phyloP scores from a whole-genome alignment of 2,113 vertebrate genomes.

The Nymphicus hollandicus region DNA sequence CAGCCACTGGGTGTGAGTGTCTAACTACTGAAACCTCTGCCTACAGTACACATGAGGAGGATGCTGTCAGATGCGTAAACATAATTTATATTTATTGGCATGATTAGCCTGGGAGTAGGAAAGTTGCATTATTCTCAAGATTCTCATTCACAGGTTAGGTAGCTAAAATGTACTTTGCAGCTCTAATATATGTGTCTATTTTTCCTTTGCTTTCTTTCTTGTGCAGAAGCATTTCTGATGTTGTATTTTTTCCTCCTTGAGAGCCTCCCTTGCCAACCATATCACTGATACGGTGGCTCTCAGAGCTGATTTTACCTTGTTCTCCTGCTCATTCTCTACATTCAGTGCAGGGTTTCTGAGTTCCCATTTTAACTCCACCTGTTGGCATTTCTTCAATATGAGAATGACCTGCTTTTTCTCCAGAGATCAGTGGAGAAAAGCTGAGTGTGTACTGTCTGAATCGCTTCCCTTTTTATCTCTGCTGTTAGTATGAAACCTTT shows the following conservation, averaged over 20 bases:
- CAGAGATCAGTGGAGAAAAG: background rate
- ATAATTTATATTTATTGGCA: background rate
- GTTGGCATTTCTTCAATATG: background rate
- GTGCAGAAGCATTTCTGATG: background rate
- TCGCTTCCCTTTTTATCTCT: background rate
- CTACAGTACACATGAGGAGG: background rate
- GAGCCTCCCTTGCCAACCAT: background rate
- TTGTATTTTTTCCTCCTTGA: background rate
- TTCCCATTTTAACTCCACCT: background rate
- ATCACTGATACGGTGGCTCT: background rate
- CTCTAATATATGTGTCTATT: background rate
- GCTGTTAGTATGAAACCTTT: background rate
- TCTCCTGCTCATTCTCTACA: background rate
- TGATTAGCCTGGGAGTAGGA: background rate
- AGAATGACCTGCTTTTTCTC: background rate
- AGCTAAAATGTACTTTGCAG: background rate
- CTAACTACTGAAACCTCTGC: background rate
- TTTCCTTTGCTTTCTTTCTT: background rate
- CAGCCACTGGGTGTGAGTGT: accelerated
- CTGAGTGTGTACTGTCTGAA: background rate
- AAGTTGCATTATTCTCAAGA: background rate
- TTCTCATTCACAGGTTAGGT: background rate
- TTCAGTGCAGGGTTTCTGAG: background rate
- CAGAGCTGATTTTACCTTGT: background rate
- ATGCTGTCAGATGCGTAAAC: accelerated